phyloP scores from a whole-genome alignment of 2,113 vertebrate species.

The Procavia capensis region DNA sequence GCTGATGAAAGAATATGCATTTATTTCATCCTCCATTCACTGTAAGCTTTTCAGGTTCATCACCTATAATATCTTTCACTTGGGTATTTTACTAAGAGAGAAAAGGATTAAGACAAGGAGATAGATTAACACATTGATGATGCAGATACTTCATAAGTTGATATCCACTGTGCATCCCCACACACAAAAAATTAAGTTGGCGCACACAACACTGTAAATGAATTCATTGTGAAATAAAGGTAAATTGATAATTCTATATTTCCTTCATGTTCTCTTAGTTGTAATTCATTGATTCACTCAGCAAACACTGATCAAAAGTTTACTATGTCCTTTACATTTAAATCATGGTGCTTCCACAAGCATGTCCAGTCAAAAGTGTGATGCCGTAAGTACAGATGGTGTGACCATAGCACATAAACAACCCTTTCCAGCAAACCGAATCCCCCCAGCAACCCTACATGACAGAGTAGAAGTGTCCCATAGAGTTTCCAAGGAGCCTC shows the following conservation, averaged over 20 bases:
- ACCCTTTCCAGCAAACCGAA: too few species aligned
- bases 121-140: background rate
- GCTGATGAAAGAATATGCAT: background rate
- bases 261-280: background rate
- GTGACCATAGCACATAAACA: accelerated
- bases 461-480: too few species aligned
- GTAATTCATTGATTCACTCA: background rate
- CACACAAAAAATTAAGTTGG: too few species aligned
- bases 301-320: background rate
- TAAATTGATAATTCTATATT: background rate
- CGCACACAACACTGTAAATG: background rate
- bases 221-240: background rate
- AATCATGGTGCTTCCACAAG: background rate
- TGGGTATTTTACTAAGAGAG: background rate
- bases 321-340: background rate
- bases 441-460: too few species aligned
- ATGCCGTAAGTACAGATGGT: background rate
- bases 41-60: background rate
- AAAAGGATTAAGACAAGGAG: background rate
- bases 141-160: background rate
- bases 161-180: background rate
- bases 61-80: background rate
- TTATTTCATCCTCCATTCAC: background rate
- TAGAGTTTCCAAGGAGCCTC: too few species aligned
- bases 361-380: background rate